A percentile compares a stretch with the other conserved stretches of the same genome.
Conservation (phyloP, 2,113 vertebrate species). For the Neodontobutis hainanensis region DNA sequence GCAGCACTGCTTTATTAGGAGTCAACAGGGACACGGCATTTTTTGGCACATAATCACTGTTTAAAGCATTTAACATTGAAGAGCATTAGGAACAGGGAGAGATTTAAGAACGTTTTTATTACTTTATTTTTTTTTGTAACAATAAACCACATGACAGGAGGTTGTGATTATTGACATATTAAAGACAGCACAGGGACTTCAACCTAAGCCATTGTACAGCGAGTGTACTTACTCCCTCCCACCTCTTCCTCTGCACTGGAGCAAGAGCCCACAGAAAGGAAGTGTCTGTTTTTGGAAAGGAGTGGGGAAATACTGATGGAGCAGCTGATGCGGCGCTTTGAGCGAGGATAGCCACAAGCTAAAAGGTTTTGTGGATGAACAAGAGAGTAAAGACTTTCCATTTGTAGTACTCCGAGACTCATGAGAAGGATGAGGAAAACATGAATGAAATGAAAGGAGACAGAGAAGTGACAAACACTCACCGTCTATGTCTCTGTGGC, state of each 20-base stretch:
- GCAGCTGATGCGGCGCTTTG: conserved; percentile 84
- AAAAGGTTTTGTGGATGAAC: conserved; percentile 52
- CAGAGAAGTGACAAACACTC: conserved; percentile 62
- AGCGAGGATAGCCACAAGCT: conserved; percentile 76
- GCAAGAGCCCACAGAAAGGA: conserved; percentile 88
- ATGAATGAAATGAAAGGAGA: too few species aligned
- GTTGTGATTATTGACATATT: background rate
- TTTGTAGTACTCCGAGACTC: background rate
- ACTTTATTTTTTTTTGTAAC: background rate
- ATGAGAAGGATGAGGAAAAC: background rate
- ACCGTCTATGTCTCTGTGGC: conserved; percentile 84
- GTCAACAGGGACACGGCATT: too few species aligned
- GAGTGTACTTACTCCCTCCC: conserved; percentile 85
- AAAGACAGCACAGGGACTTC: background rate
- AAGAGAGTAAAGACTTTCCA: background rate
- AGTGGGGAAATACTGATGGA: conserved; percentile 87
- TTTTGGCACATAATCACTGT: too few species aligned
- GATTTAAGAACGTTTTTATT: background rate
- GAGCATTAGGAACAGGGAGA: background rate
- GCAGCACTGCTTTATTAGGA: too few species aligned
- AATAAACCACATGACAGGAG: background rate
- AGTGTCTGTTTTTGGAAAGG: conserved; percentile 88
- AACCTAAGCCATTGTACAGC: background rate
- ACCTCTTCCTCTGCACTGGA: conserved; percentile 87
- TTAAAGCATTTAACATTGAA: background rate